These are phyloP conservation scores for Urophycis tenuis DNA, from an alignment of 2,797 vertebrate genomes.

Conservation along the genomic window DNA sequence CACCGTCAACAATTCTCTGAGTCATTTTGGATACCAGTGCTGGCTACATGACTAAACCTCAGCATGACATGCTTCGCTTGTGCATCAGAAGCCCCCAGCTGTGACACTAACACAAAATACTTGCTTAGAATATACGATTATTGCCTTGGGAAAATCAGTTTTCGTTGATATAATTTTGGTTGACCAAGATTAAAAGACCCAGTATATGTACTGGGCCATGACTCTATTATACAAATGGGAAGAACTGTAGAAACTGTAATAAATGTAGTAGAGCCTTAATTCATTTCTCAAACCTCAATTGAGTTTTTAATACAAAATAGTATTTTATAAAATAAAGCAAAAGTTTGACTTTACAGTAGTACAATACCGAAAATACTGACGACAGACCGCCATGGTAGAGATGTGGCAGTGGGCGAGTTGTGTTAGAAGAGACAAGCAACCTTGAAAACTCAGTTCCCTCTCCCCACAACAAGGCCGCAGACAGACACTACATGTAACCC, in stretches of 20 bases:
- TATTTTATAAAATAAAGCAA: constrained; percentile 44
- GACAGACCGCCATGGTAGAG: background rate
- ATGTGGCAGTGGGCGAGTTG: background rate
- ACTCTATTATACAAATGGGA: background rate
- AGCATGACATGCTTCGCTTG: too few relatives aligned
- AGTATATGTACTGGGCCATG: background rate
- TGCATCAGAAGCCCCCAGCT: too few relatives aligned
- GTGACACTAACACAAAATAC: too few relatives aligned
- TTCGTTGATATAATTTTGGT: background rate
- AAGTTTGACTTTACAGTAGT: constrained; percentile 11
- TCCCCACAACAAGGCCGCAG: background rate
- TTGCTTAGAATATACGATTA: too few relatives aligned
- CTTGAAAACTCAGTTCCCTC: background rate
- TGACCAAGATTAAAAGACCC: background rate
- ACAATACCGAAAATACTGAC: background rate
- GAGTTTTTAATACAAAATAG: constrained; percentile 59
- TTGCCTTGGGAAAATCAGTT: too few relatives aligned
- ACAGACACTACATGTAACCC: too few relatives aligned
- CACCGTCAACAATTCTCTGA: too few relatives aligned
- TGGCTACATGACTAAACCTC: too few relatives aligned
- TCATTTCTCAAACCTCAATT: background rate
- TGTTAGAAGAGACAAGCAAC: background rate
- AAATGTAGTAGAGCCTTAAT: background rate
- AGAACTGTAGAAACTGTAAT: background rate
- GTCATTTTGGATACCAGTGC: too few relatives aligned